These are phyloP conservation scores for Palaemon carinicauda DNA, from an alignment of 1,140 invertebrate genomes.

Conservation along the genomic window DNA sequence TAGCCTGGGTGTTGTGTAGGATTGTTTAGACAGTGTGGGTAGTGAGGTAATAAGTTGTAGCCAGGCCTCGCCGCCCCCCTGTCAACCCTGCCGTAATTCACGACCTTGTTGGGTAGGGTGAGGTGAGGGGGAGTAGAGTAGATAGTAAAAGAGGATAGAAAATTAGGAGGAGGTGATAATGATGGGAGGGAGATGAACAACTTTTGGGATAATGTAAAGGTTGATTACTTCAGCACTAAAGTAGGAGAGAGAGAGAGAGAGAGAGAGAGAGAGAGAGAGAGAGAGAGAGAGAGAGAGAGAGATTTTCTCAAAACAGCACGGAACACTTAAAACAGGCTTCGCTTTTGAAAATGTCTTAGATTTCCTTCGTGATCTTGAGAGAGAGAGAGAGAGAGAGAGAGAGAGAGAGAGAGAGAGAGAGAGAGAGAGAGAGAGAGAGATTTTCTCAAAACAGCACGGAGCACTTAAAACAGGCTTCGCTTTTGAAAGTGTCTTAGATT, in stretches of 20 bases:
- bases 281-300: not conserved
- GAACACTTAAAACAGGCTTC: no score
- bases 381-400: not conserved
- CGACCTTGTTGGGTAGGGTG: not conserved
- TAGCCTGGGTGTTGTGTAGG: not conserved
- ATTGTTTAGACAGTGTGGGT: conserved; percentile 28
- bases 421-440: conserved; percentile 4
- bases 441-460: not conserved
- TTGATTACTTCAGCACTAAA: not conserved
- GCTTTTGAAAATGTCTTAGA: no score
- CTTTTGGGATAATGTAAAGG: not conserved
- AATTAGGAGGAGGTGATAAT: not conserved
- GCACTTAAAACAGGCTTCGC: no score
- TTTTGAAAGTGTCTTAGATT: no score
- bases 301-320: not conserved
- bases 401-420: not conserved
- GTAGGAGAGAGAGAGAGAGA: not conserved
- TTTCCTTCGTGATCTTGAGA: not conserved
- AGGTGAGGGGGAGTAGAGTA: not conserved
- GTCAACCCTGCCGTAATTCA: conserved; percentile 37
- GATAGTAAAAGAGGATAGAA: not conserved
- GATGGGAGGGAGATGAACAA: not conserved
- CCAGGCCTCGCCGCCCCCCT: conserved; percentile 7
- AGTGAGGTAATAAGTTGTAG: conserved; percentile 34
- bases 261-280: not conserved